Conservation (phyloP, 1,140 invertebrate genomes). For the Nylanderia fulva region DNA sequence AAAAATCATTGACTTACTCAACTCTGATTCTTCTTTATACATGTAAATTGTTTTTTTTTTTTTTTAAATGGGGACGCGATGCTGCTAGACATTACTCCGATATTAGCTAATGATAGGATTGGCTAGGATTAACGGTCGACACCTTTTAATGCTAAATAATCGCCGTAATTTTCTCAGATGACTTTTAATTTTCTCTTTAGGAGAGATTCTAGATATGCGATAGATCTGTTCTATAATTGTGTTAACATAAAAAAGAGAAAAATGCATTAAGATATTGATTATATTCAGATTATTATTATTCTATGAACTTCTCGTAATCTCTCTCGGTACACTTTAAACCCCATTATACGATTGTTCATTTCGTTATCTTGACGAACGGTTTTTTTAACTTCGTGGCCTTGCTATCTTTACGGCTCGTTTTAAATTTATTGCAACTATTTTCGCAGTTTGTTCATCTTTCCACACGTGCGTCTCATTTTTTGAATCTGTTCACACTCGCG, state of each 20-base stretch:
- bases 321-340: neutral
- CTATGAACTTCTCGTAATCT: neutral
- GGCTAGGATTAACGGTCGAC: neutral
- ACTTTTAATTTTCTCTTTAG: neutral
- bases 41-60: neutral
- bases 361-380: neutral
- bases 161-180: neutral
- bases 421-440: neutral
- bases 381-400: slow-evolving; percentile 16
- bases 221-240: neutral
- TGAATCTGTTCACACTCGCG: slow-evolving; percentile 38
- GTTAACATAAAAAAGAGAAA: neutral
- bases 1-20: no score
- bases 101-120: neutral
- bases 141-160: neutral
- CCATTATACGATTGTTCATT: neutral
- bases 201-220: neutral
- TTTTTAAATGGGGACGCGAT: neutral
- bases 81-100: neutral
- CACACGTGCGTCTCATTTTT: slow-evolving; percentile 17
- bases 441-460: slow-evolving; percentile 33
- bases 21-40: no score
- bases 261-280: neutral
- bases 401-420: slow-evolving; percentile 8
- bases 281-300: neutral